phyloP scores from a whole-genome alignment of 1,140 invertebrate genomes.

The Atta cephalotes region DNA sequence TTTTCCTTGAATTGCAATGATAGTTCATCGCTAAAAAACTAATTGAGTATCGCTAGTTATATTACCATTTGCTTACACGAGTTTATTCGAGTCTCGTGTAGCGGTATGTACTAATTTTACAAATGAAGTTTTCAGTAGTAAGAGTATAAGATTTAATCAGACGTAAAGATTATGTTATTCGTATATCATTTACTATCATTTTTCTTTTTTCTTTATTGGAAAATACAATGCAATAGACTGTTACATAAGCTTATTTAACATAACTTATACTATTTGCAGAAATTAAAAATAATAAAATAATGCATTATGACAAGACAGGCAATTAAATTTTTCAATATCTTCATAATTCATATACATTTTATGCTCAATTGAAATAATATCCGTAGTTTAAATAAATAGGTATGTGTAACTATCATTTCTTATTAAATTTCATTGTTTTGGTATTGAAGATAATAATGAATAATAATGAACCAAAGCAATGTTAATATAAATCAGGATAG shows the following conservation, averaged over 20 bases:
- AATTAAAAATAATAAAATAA: background rate
- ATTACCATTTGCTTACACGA: background rate
- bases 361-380: background rate
- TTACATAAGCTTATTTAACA: slow-evolving; percentile 24
- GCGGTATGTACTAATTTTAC: background rate
- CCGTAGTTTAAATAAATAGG: background rate
- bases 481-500: slow-evolving; percentile 12
- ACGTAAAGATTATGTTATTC: background rate
- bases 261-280: slow-evolving; percentile 15
- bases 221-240: background rate
- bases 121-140: slow-evolving; percentile 41
- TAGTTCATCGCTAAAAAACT: background rate
- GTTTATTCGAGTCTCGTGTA: background rate
- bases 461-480: background rate
- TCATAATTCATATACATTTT: slow-evolving; percentile 20
- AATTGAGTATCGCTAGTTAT: slow-evolving; percentile 12
- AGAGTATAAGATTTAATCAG: slow-evolving; percentile 11
- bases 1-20: slow-evolving; percentile 26
- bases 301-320: background rate
- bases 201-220: background rate
- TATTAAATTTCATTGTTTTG: slow-evolving; percentile 1
- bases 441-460: background rate
- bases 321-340: slow-evolving; percentile 13
- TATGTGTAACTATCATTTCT: background rate
- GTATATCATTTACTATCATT: no score